These are phyloP conservation scores for Dynastes tityus DNA, from an alignment of 2,888 invertebrate genomes.

Conservation along the genomic window DNA sequence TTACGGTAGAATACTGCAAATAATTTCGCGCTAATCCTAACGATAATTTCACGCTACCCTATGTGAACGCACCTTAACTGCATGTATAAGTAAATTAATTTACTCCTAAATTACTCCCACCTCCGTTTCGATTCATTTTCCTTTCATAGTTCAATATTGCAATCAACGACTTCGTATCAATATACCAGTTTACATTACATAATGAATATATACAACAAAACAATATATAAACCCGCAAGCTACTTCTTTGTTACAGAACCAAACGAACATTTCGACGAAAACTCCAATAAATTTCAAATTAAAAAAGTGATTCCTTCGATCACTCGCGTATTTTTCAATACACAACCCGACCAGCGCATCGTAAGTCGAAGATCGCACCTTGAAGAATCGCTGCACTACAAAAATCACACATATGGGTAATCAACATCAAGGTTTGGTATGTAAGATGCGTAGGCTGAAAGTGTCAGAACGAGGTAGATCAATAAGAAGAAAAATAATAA, in stretches of 20 bases:
- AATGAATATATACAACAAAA: conserved; percentile 5
- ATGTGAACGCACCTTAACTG: no score
- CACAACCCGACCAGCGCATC: not conserved
- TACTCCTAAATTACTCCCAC: no score
- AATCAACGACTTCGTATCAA: no score
- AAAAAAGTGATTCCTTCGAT: not conserved
- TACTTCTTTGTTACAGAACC: no score
- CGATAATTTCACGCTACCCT: no score
- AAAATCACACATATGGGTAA: conserved; percentile 44
- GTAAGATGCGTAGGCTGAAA: conserved; percentile 42
- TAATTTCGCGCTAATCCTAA: no score
- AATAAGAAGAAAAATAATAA: conserved; percentile 45
- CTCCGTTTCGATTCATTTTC: no score
- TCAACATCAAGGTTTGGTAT: conserved; percentile 41
- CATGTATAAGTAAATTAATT: no score
- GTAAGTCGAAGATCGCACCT: not conserved
- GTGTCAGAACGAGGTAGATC: conserved; percentile 47
- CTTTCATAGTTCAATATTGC: no score
- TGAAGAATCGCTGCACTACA: conserved; percentile 26
- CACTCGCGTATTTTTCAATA: conserved; percentile 28
- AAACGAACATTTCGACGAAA: not conserved
- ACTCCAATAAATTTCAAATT: not conserved
- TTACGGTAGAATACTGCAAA: no score
- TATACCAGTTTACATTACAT: no score
- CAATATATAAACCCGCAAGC: not conserved